Evolutionary conservation across 2,888 invertebrate species (phyloP), one percentile per base, ranked within the genome.

Genomic region (Corbicula japonica): DNA sequence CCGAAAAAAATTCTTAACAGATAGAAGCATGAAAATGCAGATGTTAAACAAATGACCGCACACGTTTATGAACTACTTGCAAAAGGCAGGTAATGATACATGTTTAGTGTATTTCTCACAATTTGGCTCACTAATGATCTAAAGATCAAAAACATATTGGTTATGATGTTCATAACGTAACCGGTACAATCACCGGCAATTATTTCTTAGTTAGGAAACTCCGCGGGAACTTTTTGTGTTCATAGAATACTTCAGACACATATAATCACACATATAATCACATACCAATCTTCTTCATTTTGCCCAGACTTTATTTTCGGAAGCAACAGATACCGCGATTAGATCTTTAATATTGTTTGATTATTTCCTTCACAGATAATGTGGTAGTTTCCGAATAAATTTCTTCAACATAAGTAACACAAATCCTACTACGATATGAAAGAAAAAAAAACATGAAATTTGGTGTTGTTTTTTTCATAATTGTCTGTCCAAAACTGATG

Each of bases 101-200:
- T n/a, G n/a, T n/a, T n/a, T n/a, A n/a, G n/a, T n/a, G n/a, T 46
- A 5, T 21, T 21, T 54, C 32, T 18, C 54, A 10, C 6, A 28
- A 15, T 2, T 30, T 23, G 12, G n/a, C 32, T 54, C 6, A 28
- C 10, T 30, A 54, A 54, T 54, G 28, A 54, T n/a, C 54, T n/a
- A 18, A 54, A 54, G 28, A 54, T 54, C 12, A 54, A 54, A 28
- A 23, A 28, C 54, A 54, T 30, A 32, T 54, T 54, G 12, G n/a
- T 23, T 28, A 32, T 54, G 18, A 54, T 28, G 30, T 12, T 28
- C 28, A 54, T 54, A 12, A 54, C 30, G 30, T 54, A 54, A 54
- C 30, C 3, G n/a, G n/a, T 30, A 54, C 54, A 30, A 54, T 32
- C 32, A 30, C 54, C 4, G 12, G 23, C 23, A n/a, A 30, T 54